Percentiles rank a stretch among this genome's conserved stretches.
phyloP scores from a whole-genome alignment of 2,113 vertebrate genomes.

The Scomber japonicus region DNA sequence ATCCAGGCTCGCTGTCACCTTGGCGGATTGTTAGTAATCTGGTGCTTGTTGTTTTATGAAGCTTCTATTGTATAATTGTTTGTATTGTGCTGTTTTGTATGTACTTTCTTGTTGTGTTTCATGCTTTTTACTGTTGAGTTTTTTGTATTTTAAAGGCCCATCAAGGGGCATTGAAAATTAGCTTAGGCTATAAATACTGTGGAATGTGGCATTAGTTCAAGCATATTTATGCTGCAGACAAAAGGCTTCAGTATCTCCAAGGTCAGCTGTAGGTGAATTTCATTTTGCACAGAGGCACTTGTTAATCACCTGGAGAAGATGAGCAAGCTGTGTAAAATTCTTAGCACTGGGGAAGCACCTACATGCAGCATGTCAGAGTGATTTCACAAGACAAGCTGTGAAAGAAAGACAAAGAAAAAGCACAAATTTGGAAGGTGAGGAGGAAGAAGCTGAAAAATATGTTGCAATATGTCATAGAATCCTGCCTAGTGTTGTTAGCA shows the following conservation, averaged over 20 bases:
- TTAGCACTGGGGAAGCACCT: neutral
- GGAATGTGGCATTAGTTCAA: too few relatives aligned
- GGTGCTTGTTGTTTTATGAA: too few relatives aligned
- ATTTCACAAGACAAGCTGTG: slow-evolving; percentile 2
- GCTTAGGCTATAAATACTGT: too few relatives aligned
- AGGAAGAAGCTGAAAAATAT: neutral
- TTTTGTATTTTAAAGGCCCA: too few relatives aligned
- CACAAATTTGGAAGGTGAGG: neutral
- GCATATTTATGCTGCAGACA: neutral
- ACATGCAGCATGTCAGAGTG: neutral
- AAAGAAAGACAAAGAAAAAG: neutral
- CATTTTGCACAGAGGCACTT: neutral
- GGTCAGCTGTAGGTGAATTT: neutral
- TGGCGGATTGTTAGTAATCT: too few relatives aligned
- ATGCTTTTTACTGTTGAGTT: too few relatives aligned
- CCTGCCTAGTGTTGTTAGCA: neutral
- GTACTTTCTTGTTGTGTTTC: too few relatives aligned
- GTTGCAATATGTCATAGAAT: neutral
- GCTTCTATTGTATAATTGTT: too few relatives aligned
- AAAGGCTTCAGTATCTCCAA: neutral
- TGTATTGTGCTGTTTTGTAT: too few relatives aligned
- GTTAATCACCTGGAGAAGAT: neutral
- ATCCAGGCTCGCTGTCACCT: too few relatives aligned
- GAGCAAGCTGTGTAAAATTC: neutral
- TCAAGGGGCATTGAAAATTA: too few relatives aligned